Percentiles rank a stretch among this genome's conserved stretches.
Evolutionary conservation across 1,140 invertebrate species (phyloP).

Genomic region (Sitophilus oryzae): DNA sequence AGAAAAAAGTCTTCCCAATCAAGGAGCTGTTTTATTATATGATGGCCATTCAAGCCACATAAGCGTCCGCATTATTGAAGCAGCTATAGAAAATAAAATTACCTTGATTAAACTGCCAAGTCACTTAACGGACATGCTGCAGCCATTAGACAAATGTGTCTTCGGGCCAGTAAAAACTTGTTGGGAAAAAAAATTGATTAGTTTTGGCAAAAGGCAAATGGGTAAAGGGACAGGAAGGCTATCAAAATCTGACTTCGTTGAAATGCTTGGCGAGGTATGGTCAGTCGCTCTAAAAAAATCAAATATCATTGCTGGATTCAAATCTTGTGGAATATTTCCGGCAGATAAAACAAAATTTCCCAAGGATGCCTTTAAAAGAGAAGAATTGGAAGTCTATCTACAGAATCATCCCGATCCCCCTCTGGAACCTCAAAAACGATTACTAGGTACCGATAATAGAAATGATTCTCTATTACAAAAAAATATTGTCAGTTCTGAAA

Average conservation of each 20-base stretch:
- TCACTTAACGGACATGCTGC: conserved; percentile 22
- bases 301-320: conserved; percentile 24
- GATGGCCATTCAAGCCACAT: conserved; percentile 24
- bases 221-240: conserved; percentile 13
- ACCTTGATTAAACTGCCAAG: conserved; percentile 21
- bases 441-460: too few relatives aligned
- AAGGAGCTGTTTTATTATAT: conserved; percentile 10
- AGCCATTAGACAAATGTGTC: conserved; percentile 22
- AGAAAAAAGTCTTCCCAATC: conserved; percentile 10
- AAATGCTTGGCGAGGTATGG: conserved; percentile 24
- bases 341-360: conserved; percentile 16
- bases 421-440: too few relatives aligned
- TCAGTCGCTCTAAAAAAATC: background rate
- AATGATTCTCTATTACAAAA: too few relatives aligned
- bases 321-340: conserved; percentile 17
- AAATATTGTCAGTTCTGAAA: too few relatives aligned
- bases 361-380: conserved; percentile 7
- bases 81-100: conserved; percentile 17
- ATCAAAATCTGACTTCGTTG: conserved; percentile 29
- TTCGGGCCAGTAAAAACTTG: conserved; percentile 32
- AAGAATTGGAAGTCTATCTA: conserved; percentile 7
- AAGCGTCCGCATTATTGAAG: conserved; percentile 17
- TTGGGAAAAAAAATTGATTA: conserved; percentile 32
- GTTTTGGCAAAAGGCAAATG: conserved; percentile 20
- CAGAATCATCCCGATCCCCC: too few relatives aligned